phyloP scores from a whole-genome alignment of 2,888 invertebrate genomes.

The Nymphalis c-album region DNA sequence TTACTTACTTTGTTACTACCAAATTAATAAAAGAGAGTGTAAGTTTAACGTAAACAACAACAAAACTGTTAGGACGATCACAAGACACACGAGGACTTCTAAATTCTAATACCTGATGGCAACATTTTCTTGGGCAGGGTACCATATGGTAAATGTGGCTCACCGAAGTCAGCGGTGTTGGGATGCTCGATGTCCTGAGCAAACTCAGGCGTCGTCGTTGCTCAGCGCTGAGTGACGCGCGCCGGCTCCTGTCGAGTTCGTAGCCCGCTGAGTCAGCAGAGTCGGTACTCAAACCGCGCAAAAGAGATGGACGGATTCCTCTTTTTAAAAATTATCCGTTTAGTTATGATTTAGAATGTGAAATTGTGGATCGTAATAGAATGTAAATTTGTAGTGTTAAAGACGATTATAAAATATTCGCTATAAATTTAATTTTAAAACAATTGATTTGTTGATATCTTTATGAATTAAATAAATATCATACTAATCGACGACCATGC shows the following conservation, averaged over 20 bases:
- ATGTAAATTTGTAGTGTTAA: no score
- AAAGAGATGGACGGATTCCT: constrained; percentile 63
- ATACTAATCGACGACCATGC: no score
- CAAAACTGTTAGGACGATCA: constrained; percentile 27
- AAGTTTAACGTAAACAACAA: constrained; percentile 4
- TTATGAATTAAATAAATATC: no score
- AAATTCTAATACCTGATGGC: constrained; percentile 69
- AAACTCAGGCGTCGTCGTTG: constrained; percentile 71
- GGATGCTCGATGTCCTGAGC: constrained; percentile 68
- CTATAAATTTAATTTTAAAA: no score
- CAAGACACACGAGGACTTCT: constrained; percentile 34
- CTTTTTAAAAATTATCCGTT: constrained; percentile 3
- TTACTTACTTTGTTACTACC: neutral
- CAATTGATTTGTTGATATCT: no score
- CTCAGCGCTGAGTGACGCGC: constrained; percentile 72
- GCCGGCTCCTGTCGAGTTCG: constrained; percentile 74
- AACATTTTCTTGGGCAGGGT: constrained; percentile 79
- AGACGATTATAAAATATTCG: no score
- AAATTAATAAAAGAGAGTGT: neutral
- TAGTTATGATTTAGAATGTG: no score
- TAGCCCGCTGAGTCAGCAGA: constrained; percentile 62
- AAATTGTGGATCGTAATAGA: no score
- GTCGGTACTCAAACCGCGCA: constrained; percentile 66
- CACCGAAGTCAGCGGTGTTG: constrained; percentile 73
- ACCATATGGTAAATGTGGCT: constrained; percentile 82